Conservation (phyloP, 1,140 invertebrate species). For the Coelopa frigida region DNA sequence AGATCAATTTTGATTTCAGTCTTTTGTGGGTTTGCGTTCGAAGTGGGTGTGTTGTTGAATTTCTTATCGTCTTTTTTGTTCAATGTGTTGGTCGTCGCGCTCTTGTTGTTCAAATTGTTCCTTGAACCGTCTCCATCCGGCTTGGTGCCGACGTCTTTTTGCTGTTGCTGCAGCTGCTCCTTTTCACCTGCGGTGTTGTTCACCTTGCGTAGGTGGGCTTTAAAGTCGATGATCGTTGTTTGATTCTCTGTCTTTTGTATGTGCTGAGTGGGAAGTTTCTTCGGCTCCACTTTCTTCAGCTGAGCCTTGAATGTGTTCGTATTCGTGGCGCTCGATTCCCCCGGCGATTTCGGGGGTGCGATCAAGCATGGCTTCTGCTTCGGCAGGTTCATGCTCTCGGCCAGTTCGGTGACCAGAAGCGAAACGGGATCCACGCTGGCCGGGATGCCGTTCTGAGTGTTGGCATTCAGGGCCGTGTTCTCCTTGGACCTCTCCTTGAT, state of each 20-base stretch:
- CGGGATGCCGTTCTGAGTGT: conserved; percentile 22
- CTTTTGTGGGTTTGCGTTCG: conserved; percentile 28
- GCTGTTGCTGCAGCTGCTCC: conserved; percentile 19
- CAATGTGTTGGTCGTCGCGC: conserved; percentile 19
- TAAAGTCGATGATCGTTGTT: conserved; percentile 70
- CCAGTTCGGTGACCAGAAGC: conserved; percentile 68
- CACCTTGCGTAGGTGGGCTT: conserved; percentile 75
- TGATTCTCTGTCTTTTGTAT: conserved; percentile 50
- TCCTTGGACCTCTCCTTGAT: conserved; percentile 70
- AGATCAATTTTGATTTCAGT: conserved; percentile 46
- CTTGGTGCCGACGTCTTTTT: conserved; percentile 13
- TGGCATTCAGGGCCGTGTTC: conserved; percentile 23
- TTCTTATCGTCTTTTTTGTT: conserved; percentile 28
- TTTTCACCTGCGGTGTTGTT: conserved; percentile 46
- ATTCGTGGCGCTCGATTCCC: conserved; percentile 3
- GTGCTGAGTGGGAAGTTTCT: conserved; percentile 45
- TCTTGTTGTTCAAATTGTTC: conserved; percentile 7
- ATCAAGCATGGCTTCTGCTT: conserved; percentile 20
- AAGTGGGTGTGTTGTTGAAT: conserved; percentile 12
- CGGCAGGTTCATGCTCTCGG: conserved; percentile 55
- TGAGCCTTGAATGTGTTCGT: conserved; percentile 53
- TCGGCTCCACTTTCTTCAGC: conserved; percentile 61
- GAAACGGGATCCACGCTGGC: conserved; percentile 60
- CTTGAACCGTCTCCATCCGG: neutral
- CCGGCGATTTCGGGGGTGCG: conserved; percentile 17